phyloP scores from a whole-genome alignment of 2,888 invertebrate species.

The Abrostola triplasia region DNA sequence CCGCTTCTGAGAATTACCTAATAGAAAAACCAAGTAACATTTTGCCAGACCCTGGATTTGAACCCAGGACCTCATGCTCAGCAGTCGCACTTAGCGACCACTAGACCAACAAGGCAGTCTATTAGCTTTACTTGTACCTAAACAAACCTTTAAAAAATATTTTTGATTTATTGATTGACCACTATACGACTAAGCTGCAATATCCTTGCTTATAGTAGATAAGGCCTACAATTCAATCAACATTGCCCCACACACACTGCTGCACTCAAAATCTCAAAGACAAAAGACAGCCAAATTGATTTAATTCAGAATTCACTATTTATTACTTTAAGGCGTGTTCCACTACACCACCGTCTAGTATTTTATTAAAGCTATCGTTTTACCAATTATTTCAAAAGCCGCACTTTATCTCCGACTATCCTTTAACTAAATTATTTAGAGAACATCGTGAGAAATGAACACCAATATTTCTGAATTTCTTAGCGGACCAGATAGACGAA shows the following conservation, averaged over 20 bases:
- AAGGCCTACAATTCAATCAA: constrained; percentile 1
- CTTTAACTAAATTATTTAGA: constrained; percentile 45
- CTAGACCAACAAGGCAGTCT: no score
- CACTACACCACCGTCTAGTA: constrained; percentile 16
- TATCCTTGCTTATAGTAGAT: no score
- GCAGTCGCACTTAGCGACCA: no score
- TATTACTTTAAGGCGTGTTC: constrained; percentile 6
- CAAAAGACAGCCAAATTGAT: constrained; percentile 7
- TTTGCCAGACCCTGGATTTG: no score
- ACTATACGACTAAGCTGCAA: no score
- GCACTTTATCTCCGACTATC: constrained; percentile 36
- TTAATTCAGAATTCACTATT: constrained; percentile 7
- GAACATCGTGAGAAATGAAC: constrained; percentile 43
- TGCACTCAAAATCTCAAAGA: not conserved
- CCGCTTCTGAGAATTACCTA: no score
- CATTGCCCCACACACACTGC: not conserved
- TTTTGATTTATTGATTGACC: no score
- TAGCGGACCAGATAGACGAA: constrained; percentile 11
- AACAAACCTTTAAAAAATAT: no score
- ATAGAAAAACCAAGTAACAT: no score
- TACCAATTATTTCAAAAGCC: constrained; percentile 56
- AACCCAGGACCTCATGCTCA: no score
- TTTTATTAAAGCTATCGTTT: constrained; percentile 53
- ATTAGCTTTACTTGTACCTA: no score
- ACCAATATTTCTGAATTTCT: constrained; percentile 48